These are phyloP conservation scores for Brassicogethes aeneus DNA, from an alignment of 2,888 invertebrate genomes.

Conservation along the genomic window DNA sequence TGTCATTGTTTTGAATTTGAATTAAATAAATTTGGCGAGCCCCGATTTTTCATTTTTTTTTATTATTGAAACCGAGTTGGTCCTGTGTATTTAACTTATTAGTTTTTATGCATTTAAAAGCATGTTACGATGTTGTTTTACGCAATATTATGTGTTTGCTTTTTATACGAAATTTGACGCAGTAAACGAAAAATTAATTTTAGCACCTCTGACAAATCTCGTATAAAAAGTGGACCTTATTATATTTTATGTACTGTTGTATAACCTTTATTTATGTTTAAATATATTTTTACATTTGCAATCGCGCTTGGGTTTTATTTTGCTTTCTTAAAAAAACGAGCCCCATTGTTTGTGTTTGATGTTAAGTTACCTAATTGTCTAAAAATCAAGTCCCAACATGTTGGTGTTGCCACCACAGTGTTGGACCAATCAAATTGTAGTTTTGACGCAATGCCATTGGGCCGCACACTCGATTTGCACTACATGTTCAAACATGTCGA, in stretches of 20 bases:
- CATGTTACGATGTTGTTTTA: slow-evolving; percentile 43
- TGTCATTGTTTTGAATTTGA: slow-evolving; percentile 39
- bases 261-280: slow-evolving; percentile 43
- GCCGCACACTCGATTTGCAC: slow-evolving; percentile 21
- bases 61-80: slow-evolving; percentile 10
- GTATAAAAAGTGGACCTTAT: too few species aligned
- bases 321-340: slow-evolving; percentile 25
- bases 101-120: slow-evolving; percentile 39
- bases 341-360: slow-evolving; percentile 14
- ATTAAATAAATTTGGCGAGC: slow-evolving; percentile 13
- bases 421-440: slow-evolving; percentile 11
- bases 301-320: slow-evolving; percentile 42
- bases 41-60: background rate
- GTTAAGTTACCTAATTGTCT: too few species aligned
- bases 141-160: too few species aligned
- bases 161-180: too few species aligned
- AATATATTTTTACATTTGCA: slow-evolving; percentile 44
- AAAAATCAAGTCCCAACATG: slow-evolving; percentile 17
- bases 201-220: too few species aligned
- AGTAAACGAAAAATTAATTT: too few species aligned
- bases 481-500: too few species aligned
- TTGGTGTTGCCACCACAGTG: slow-evolving; percentile 36
- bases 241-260: slow-evolving; percentile 44
- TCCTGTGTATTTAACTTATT: slow-evolving; percentile 30
- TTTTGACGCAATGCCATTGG: slow-evolving; percentile 11